Conservation (phyloP, 2,113 vertebrate species). For the Psammodynastes pulverulentus region DNA sequence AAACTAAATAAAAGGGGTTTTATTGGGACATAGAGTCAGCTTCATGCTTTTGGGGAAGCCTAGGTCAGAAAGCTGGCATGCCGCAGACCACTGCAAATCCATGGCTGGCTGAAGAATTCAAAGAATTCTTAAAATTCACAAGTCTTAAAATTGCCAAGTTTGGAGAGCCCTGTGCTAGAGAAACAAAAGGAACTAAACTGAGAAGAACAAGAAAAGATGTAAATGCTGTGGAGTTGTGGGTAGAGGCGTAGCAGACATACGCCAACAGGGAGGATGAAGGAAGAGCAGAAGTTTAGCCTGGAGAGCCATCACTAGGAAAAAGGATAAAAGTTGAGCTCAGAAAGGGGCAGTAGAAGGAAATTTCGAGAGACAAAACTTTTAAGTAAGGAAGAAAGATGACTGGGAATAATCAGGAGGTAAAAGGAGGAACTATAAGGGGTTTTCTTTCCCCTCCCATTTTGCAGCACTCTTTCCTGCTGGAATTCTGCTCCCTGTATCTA, state of each 20-base stretch:
- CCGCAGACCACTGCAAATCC: too few species aligned
- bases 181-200: not conserved
- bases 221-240: not conserved
- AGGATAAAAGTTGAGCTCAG: not conserved
- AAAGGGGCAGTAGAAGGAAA: not conserved
- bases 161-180: not conserved
- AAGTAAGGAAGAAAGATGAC: not conserved
- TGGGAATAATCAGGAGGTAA: not conserved
- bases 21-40: too few species aligned
- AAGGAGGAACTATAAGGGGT: not conserved
- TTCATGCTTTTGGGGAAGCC: too few species aligned
- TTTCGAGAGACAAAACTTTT: not conserved
- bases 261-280: not conserved
- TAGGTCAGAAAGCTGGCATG: too few species aligned
- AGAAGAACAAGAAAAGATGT: not conserved
- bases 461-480: not conserved
- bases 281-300: not conserved
- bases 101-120: not conserved
- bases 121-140: not conserved
- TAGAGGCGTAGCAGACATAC: not conserved
- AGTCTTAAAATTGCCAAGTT: not conserved
- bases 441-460: not conserved
- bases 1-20: too few species aligned
- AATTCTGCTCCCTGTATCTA: not conserved
- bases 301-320: not conserved